Percentiles rank a stretch among this genome's conserved stretches.
Evolutionary conservation across 2,797 vertebrate species (phyloP).

Genomic region (Phalanger gymnotis): DNA sequence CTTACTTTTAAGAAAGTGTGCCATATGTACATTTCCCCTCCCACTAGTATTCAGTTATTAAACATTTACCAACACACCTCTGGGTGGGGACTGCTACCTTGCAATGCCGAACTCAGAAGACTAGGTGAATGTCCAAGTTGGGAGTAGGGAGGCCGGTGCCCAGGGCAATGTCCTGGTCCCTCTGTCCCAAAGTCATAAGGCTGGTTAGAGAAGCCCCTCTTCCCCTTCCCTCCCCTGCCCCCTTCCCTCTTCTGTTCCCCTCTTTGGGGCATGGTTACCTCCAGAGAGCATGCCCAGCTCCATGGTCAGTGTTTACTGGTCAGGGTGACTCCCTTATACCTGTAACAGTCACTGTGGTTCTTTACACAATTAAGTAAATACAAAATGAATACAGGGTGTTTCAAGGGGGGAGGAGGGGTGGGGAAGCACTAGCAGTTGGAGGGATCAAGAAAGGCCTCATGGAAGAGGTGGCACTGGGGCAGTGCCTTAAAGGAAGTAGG

Average conservation of each 20-base stretch:
- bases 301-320: background rate
- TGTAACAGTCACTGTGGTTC: background rate
- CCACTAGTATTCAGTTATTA: background rate
- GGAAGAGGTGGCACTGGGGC: background rate
- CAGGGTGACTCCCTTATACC: background rate
- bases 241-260: no score
- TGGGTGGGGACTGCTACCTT: background rate
- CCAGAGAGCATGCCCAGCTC: background rate
- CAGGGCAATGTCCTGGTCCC: background rate
- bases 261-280: background rate
- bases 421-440: background rate
- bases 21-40: background rate
- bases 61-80: background rate
- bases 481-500: background rate
- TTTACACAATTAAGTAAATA: background rate
- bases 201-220: background rate
- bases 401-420: no score
- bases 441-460: background rate
- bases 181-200: background rate
- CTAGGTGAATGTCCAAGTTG: background rate
- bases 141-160: background rate
- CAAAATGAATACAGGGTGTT: background rate
- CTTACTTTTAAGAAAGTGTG: background rate
- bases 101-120: background rate
- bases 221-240: background rate